A percentile compares a stretch with the other conserved stretches of the same genome.
These are phyloP conservation scores for Procambarus clarkii DNA, from an alignment of 1,140 invertebrate species.

Conservation along the genomic window DNA sequence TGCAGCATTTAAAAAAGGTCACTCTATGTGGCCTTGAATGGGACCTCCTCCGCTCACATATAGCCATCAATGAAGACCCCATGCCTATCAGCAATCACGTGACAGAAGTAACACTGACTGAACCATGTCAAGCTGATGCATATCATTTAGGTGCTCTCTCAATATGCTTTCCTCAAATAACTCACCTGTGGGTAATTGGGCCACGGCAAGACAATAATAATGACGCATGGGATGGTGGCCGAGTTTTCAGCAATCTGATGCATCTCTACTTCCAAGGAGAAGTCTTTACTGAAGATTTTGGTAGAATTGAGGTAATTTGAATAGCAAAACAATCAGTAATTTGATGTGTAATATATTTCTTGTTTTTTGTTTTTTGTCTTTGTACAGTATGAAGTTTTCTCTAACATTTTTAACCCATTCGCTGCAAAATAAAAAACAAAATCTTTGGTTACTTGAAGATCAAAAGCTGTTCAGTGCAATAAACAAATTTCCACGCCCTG, in stretches of 20 bases:
- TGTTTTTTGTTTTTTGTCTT: neutral
- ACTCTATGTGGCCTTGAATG: constrained; percentile 45
- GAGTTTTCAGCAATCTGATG: constrained; percentile 32
- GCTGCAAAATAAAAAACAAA: too few relatives aligned
- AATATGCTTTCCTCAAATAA: constrained; percentile 40
- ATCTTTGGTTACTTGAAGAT: too few relatives aligned
- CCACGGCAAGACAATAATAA: constrained; percentile 11
- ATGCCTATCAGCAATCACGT: constrained; percentile 35
- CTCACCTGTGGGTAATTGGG: constrained; percentile 30
- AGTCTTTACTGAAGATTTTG: constrained; percentile 4
- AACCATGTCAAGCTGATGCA: constrained; percentile 36
- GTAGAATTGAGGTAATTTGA: constrained; percentile 44
- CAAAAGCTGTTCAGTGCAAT: too few relatives aligned
- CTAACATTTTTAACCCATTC: too few relatives aligned
- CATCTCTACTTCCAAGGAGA: constrained; percentile 43
- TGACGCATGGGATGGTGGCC: constrained; percentile 14
- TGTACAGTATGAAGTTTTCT: too few relatives aligned
- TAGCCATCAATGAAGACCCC: constrained; percentile 39
- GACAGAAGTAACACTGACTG: constrained; percentile 29
- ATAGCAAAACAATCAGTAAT: neutral
- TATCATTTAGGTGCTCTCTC: constrained; percentile 29
- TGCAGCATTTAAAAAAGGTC: constrained; percentile 30
- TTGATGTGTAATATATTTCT: neutral
- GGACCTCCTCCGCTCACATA: constrained; percentile 24
- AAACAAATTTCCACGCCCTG: too few relatives aligned